Base-by-base conservation (phyloP, 2,797 vertebrate genomes). In the Erithacus rubecula region DNA sequence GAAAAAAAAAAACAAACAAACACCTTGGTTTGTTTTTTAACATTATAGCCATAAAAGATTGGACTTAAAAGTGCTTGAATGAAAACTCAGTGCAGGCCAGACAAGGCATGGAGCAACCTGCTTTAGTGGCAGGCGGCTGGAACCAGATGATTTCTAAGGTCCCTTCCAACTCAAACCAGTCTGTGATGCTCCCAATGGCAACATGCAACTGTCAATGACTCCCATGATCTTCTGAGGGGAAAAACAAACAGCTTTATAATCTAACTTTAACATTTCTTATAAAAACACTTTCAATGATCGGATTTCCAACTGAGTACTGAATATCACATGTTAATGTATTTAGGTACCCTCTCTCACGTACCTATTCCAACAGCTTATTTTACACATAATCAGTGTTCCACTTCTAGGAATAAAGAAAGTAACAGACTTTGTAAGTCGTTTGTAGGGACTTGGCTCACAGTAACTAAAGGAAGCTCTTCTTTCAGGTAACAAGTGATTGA, bases 241-340 rank as follows among this genome's bases (percentile, higher is more conserved):
- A 72, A 51, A 30, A 34, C 2, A 43, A 22, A 62, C 2, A 53
- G 8, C 23, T 59, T 79, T 36, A 5, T 20, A 71, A 74, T 0
- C 17, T 22, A 58, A 41, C 9, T 53, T 37, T 17, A 81, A 43
- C 6, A 44, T 22, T 53, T 37, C 30, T 44, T 11, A 39, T 6
- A 18, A 47, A 21, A 32, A 11, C 26, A 44, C 6, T 49, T 70
- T 46, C 65, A 83, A 13, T 15, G 43, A 4, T 37, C 0, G 0
- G 22, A 29, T 36, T 76, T 43, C 27, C 27, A 46, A 15, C 5
- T 49, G 51, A 72, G 16, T 32, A 56, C 1, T 2, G 7, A 81
- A 69, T 0, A 0, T 12, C 30, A 24, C 10, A 7, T 7, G 27
- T 6, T 32, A 26, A 44, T 5, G 7, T 29, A 34, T 8, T 59